phyloP scores from a whole-genome alignment of 2,113 vertebrate genomes.

The Laticauda colubrina region DNA sequence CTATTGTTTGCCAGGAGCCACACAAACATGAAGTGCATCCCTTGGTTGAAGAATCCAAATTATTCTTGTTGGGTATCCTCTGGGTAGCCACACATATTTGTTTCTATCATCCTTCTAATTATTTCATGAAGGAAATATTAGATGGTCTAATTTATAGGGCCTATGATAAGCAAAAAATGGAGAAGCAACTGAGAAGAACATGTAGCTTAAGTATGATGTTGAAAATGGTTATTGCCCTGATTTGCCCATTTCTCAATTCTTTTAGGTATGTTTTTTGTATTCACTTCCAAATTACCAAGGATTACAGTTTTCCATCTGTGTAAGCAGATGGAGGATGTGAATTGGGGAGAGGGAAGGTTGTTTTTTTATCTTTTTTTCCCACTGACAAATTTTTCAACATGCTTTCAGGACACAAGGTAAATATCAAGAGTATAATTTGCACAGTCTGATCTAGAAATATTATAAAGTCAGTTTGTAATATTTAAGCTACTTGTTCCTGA shows the following conservation, averaged over 20 bases:
- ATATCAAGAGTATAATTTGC: constrained; percentile 59
- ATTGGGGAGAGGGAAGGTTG: constrained; percentile 65
- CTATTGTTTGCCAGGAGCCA: not conserved
- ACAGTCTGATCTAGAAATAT: constrained; percentile 38
- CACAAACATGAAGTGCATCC: not conserved
- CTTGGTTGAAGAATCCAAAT: not conserved
- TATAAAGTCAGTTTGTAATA: constrained; percentile 40
- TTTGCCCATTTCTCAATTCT: constrained; percentile 78
- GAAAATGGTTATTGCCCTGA: constrained; percentile 66
- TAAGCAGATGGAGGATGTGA: constrained; percentile 75
- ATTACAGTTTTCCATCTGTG: constrained; percentile 77
- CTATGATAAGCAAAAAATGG: constrained; percentile 40
- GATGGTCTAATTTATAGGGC: not conserved
- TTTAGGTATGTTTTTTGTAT: constrained; percentile 77
- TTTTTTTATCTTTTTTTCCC: constrained; percentile 60
- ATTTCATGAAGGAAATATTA: not conserved
- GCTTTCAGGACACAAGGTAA: constrained; percentile 65
- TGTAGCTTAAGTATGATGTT: constrained; percentile 69
- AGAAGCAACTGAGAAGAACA: constrained; percentile 63
- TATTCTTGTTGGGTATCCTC: not conserved
- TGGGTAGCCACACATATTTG: not conserved
- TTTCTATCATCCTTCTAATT: not conserved
- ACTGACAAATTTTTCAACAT: constrained; percentile 69
- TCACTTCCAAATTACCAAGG: constrained; percentile 76
- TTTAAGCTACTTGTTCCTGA: constrained; percentile 43